phyloP scores from a whole-genome alignment of 2,113 vertebrate species.

The Dolichallabes microphthalmus region DNA sequence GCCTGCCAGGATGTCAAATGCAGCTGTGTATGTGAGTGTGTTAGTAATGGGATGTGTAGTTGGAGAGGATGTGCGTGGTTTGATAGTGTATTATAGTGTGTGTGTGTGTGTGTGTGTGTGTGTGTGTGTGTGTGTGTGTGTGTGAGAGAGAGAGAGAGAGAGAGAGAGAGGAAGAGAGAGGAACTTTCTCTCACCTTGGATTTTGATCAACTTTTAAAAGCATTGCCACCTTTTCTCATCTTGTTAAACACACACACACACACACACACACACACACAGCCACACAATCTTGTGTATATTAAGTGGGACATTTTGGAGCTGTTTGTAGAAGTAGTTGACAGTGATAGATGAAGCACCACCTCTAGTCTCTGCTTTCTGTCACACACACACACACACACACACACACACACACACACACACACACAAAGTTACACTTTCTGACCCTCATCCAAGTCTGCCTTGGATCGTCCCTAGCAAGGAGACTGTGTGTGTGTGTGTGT shows the following conservation, averaged over 20 bases:
- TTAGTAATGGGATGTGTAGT: constrained; percentile 13
- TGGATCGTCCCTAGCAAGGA: constrained; percentile 51
- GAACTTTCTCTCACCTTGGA: constrained; percentile 5
- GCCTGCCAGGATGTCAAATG: constrained; percentile 52
- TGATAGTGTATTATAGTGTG: constrained; percentile 8
- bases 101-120: constrained; percentile 5
- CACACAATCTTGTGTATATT: constrained; percentile 58
- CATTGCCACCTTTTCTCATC: constrained; percentile 22
- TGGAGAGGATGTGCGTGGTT: constrained; percentile 21
- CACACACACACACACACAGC: constrained; percentile 31
- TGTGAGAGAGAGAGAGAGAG: background rate
- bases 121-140: constrained; percentile 17
- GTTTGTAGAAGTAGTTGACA: constrained; percentile 71
- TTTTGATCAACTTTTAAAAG: constrained; percentile 15
- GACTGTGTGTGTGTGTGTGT: constrained; percentile 42
- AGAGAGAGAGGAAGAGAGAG: background rate
- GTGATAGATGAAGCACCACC: constrained; percentile 72
- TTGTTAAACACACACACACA: constrained; percentile 23
- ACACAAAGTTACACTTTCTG: constrained; percentile 41
- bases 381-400: constrained; percentile 33
- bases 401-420: constrained; percentile 43
- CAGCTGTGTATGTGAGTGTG: constrained; percentile 47
- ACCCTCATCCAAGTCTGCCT: constrained; percentile 54
- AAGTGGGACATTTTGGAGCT: constrained; percentile 74
- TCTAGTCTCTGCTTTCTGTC: constrained; percentile 75